A percentile compares a stretch with the other conserved stretches of the same genome.
Conservation (phyloP, 1,140 invertebrate genomes). For the Medauroidea extradentata region DNA sequence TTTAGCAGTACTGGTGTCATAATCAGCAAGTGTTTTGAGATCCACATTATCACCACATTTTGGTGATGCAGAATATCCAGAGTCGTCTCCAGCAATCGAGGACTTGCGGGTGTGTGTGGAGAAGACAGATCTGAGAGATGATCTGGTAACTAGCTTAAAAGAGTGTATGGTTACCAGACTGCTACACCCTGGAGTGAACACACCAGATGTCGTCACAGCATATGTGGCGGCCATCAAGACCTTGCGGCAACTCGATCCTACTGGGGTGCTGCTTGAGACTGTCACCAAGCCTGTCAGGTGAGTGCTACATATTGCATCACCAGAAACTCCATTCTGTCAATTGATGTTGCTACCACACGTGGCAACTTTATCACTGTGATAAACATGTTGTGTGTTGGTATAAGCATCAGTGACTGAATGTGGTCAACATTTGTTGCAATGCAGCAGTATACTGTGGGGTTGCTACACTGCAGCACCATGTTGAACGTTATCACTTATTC, state of each 20-base stretch:
- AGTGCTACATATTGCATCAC: no score
- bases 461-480: no score
- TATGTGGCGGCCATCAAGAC: constrained; percentile 94
- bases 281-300: constrained; percentile 90
- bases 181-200: constrained; percentile 93
- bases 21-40: neutral
- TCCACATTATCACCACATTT: no score
- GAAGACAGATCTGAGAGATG: constrained; percentile 74
- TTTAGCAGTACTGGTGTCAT: neutral
- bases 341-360: neutral
- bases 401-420: neutral
- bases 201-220: constrained; percentile 94
- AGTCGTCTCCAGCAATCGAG: constrained; percentile 87
- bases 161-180: constrained; percentile 73
- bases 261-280: constrained; percentile 88
- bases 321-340: no score
- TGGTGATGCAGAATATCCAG: constrained; percentile 78
- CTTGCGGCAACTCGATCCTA: constrained; percentile 85
- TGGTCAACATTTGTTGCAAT: no score
- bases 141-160: constrained; percentile 73
- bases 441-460: no score
- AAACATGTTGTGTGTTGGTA: neutral
- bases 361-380: neutral
- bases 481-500: no score
- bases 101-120: constrained; percentile 84